Evolutionary conservation across 2,888 invertebrate genomes (phyloP), one percentile per base, ranked within the genome.

Genomic region (Apotomis capreana): DNA sequence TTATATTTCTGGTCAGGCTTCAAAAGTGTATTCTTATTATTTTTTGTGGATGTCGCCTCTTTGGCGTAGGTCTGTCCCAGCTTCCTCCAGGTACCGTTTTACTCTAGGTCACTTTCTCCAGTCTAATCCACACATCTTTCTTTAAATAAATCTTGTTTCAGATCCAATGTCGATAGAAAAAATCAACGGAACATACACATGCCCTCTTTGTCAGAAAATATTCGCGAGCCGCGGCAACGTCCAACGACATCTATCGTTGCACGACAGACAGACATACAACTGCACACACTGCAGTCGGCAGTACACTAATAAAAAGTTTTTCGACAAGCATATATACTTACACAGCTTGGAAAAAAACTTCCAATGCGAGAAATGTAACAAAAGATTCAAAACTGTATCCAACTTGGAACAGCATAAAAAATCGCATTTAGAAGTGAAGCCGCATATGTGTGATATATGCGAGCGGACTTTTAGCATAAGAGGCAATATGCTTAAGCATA

Each of bases 281-380:
- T 89, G 89, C 49, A 60, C 77, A 0, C 69, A 74, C 0, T 80
- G 81, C 52, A 69, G 74, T 4, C 78, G 76, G 57, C 61, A 64
- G 9, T 74, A 68, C 51, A 68, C 67, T 0, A 74, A 73, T 3
- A 70, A 61, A 36, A 63, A 70, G 0, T 70, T 72, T 51, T 59
- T 59, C 9, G 74, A 75, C 6, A 75, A 68, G 37, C 76, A 76
- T 26, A 62, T 74, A 9, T 62, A 73, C 13, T 26, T 75, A 12
- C 76, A 76, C 6, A 69, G 54, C 2, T 46, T 64, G 8, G 74
- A 76, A 5, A 76, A 73, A n/a, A 67, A 75, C 8, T 75, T 70
- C 37, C 44, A 54, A 9, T 76, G 76, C 46, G 68, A 72, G 2
- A 57, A 61, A 3, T 76, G 76, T 15, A 69, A 55, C 0, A 75